These are phyloP conservation scores for Harpagus bidentatus DNA, from an alignment of 2,113 vertebrate species.

Conservation along the genomic window DNA sequence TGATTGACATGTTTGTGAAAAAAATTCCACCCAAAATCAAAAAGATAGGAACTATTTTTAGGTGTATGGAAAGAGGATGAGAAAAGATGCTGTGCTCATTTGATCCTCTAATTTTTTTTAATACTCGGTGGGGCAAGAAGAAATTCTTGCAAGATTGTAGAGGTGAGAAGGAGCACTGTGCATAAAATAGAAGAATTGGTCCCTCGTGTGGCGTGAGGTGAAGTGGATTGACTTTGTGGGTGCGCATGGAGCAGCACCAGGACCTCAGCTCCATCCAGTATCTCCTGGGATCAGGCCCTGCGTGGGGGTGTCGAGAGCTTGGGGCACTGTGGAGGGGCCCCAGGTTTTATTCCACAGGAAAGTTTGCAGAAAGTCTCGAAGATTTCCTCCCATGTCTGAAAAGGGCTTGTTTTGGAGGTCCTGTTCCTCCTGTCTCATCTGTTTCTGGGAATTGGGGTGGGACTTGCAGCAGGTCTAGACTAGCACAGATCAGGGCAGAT, in stretches of 20 bases:
- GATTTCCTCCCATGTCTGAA: no score
- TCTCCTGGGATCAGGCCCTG: no score
- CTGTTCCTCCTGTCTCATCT: background rate
- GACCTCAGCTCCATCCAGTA: rapidly evolving
- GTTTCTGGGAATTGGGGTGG: background rate
- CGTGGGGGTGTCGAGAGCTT: rapidly evolving
- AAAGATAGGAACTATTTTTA: background rate
- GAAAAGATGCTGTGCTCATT: background rate
- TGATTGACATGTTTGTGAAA: rapidly evolving
- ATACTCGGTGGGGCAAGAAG: background rate
- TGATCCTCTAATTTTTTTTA: background rate
- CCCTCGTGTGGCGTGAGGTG: background rate
- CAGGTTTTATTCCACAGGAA: background rate
- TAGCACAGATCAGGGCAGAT: rapidly evolving
- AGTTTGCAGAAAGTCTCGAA: background rate
- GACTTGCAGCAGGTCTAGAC: background rate
- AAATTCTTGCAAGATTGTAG: background rate
- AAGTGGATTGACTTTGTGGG: background rate
- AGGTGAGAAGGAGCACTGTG: background rate
- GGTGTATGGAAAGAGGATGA: background rate
- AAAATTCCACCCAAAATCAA: background rate
- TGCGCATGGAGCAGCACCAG: rapidly evolving
- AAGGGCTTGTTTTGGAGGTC: rapidly evolving
- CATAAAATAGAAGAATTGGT: rapidly evolving
- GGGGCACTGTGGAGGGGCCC: rapidly evolving